phyloP scores from a whole-genome alignment of 2,888 invertebrate genomes.

The Cerastoderma edule region DNA sequence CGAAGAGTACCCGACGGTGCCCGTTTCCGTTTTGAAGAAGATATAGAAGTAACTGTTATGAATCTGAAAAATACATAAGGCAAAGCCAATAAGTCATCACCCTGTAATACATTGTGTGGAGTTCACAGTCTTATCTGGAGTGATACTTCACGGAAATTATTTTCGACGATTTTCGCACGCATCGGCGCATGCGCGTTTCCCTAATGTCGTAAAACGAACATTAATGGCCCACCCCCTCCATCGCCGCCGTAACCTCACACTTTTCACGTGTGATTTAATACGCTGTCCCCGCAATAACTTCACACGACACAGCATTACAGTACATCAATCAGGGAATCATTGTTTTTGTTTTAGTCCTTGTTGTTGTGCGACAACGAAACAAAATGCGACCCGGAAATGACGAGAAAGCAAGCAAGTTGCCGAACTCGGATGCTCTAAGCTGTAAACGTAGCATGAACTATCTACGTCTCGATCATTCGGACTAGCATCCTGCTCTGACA shows the following conservation, averaged over 20 bases:
- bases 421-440: no score
- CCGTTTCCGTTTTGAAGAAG: neutral
- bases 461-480: no score
- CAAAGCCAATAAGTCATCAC: neutral
- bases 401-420: no score
- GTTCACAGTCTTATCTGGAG: neutral
- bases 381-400: no score
- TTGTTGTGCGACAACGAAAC: no score
- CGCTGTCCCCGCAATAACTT: neutral
- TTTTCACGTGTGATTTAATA: constrained; percentile 1
- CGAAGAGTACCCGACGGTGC: no score
- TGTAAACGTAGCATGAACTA: no score
- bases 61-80: neutral
- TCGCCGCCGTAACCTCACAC: neutral
- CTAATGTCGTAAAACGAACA: neutral
- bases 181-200: neutral
- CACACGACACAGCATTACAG: no score
- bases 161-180: neutral
- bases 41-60: neutral
- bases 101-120: neutral
- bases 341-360: no score
- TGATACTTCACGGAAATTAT: neutral
- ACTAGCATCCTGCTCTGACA: no score
- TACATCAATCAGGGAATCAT: no score
- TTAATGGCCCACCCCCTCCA: constrained; percentile 8